Base-by-base conservation (phyloP, 2,797 vertebrate species). In the Neosalanx taihuensis region DNA sequence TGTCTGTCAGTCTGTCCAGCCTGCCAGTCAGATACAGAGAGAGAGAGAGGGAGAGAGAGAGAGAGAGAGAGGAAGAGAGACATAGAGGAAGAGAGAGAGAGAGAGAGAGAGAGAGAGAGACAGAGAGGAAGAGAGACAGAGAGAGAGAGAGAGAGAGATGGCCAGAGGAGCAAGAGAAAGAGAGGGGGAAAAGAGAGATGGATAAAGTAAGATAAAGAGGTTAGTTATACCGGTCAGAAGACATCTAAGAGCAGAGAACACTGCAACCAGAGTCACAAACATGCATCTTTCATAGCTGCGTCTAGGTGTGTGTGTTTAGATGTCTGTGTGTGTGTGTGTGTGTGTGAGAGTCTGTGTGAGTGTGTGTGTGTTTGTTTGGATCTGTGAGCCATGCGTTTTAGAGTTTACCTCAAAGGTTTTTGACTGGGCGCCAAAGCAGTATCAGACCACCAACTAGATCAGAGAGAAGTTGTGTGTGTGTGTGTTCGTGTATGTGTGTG, bases 221-320 rank as follows among this genome's bases (percentile, higher is more conserved):
- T 6, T 7, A 9, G 37, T 41, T 41, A 10, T 41, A 41, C 37
- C 12, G 37, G 37, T 41, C 2, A 10, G 12, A 41, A 41, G 37
- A 41, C 37, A 41, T 41, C 37, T 10, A 41, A 41, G 9, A 41
- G 35, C 5, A 41, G 12, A 2, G 37, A 71, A 83, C 73, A 72
- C 72, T 69, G 74, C 74, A 75, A 76, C 29, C 61, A 53, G 49
- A 75, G 73, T 79, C 61, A 37, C 23, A 17, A 57, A 23, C 56
- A 88, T 88, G 87, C 79, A 87, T 90, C 87, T 88, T 89, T 87
- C 74, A 88, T 87, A 5, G n/a, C 57, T 66, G 60, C 70, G 66
- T 79, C 73, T 20, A 46, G 71, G 29, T 67, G 20, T 67, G 20
- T 17, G 46, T 30, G 46, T 29, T 29, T 62, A 29, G 30, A 30